These are phyloP conservation scores for Parasteatoda tepidariorum DNA, from an alignment of 1,140 invertebrate genomes.

Conservation along the genomic window DNA sequence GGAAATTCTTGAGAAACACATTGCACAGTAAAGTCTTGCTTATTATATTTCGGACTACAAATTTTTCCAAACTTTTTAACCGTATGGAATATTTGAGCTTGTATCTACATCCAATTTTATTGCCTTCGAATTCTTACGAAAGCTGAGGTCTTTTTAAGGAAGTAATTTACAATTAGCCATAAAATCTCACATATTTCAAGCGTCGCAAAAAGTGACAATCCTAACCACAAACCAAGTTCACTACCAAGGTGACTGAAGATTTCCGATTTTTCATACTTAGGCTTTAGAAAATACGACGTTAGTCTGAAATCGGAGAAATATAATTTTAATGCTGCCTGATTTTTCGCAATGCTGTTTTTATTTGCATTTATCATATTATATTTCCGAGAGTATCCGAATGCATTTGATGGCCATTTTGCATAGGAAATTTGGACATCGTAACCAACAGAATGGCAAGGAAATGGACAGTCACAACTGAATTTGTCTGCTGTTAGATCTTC, in stretches of 20 bases:
- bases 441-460: not conserved
- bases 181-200: too few species aligned
- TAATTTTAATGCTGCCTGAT: not conserved
- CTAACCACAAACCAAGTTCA: slow-evolving; percentile 6
- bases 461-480: not conserved
- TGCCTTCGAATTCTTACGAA: too few species aligned
- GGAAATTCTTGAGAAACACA: too few species aligned
- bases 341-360: not conserved
- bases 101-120: too few species aligned
- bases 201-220: not conserved
- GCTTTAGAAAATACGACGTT: not conserved
- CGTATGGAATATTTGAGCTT: too few species aligned
- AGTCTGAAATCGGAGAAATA: not conserved
- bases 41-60: too few species aligned
- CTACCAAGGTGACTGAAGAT: not conserved
- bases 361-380: too few species aligned
- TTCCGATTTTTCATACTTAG: not conserved
- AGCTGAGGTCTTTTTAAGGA: too few species aligned
- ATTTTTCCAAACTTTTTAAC: too few species aligned
- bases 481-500: not conserved
- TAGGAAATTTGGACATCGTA: not conserved
- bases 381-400: not conserved
- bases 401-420: not conserved
- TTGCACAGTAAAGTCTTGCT: too few species aligned
- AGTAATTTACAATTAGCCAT: too few species aligned